phyloP scores from a whole-genome alignment of 2,888 invertebrate genomes.

The Venusia cambrica region DNA sequence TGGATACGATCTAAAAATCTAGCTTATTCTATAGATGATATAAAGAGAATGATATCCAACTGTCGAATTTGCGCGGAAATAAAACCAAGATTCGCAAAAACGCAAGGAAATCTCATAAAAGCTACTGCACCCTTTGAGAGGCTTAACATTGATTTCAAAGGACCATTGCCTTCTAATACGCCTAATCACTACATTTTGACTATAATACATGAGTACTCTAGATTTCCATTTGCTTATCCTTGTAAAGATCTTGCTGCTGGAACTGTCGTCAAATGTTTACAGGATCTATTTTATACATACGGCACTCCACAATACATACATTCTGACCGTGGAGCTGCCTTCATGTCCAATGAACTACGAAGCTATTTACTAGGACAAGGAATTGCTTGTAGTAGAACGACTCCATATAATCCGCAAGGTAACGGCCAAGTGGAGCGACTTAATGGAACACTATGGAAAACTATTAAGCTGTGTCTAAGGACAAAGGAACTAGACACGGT shows the following conservation, averaged over 20 bases:
- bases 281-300: conserved; percentile 1
- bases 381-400: conserved; percentile 3
- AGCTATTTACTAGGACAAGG: conserved; percentile 1
- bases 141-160: conserved; percentile 1
- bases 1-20: conserved; percentile 19
- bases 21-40: conserved; percentile 16
- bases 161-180: conserved; percentile 5
- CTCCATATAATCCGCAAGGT: conserved; percentile 10
- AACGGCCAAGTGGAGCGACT: conserved; percentile 19
- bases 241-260: conserved; percentile 4
- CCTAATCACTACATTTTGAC: conserved; percentile 20
- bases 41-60: conserved; percentile 8
- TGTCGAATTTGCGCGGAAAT: conserved; percentile 7
- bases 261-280: conserved; percentile 3
- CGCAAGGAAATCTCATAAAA: conserved; percentile 7
- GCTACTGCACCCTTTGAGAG: conserved; percentile 2
- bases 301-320: conserved; percentile 8
- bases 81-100: conserved; percentile 3
- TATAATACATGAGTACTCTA: conserved; percentile 26
- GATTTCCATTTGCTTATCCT: conserved; percentile 27
- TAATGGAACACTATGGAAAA: conserved; percentile 27
- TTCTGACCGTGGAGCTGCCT: conserved; percentile 4
- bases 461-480: conserved; percentile 20
- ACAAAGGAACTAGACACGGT: not conserved
- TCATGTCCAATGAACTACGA: conserved; percentile 2